Evolutionary conservation across 2,113 vertebrate species (phyloP), one percentile per base, ranked within the genome.

Genomic region (Dipodomys merriami): DNA sequence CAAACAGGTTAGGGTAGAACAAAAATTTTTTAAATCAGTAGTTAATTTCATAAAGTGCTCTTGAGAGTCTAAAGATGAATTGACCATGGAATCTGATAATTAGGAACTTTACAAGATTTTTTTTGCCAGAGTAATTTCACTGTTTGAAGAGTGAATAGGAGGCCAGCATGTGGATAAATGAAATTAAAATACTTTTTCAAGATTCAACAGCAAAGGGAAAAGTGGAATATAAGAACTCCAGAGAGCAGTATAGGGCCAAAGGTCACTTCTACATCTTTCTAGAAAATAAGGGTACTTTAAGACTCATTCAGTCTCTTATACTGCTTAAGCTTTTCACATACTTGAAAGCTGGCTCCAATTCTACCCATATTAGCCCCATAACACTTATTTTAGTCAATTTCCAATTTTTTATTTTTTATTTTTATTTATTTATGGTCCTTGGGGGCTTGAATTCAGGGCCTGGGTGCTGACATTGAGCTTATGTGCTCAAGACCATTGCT

Each of bases 61-160:
- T 25, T 27, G 1, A 57, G 62, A 69, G 73, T 30, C 33, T 73
- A 77, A 81, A 57, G 35, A 77, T 71, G 30, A 68, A 68, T 18
- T 33, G n/a, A 86, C 53, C 62, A 39, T 44, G 44, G 65, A 60
- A 82, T 68, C 27, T 77, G 68, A 73, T 29, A 13, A 68, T 25
- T 33, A 83, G 62, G 62, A 91, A 89, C 0, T 18, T 78, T 3
- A 25, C 20, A 18, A 0, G 20, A 65, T 9, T 2, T 20, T 27
- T n/a, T 83, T 35, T 65, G 69, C 33, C 78, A 95, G 74, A 64
- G 82, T 23, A 91, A 79, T 44, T 87, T 81, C 65, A 76, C 25
- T 64, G 20, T 67, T 23, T 77, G 23, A 84, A 74, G 33, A 86
- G 8, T 78, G 25, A 93, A 46, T 5, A 77, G 71, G 49, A 92